Base-by-base conservation (phyloP, 2,797 vertebrate genomes). In the Borostomias antarcticus region DNA sequence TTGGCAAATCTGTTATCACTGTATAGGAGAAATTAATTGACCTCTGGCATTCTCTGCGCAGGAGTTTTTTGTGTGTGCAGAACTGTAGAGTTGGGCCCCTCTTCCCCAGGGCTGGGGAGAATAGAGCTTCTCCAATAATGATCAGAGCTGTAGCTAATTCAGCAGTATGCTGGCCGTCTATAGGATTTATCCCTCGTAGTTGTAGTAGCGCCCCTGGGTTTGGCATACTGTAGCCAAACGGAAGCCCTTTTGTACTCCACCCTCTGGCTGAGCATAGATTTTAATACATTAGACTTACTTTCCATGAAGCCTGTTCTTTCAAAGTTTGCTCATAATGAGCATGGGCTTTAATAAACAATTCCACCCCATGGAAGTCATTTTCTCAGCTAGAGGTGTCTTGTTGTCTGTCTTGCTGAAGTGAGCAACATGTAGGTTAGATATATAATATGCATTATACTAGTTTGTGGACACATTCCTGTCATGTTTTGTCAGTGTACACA, bases 1-100 rank as follows among this genome's bases (percentile, higher is more conserved):
- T 66, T 58, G 73, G 72, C 37, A 54, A 54, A 76, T 70, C 62
- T 66, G 69, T 70, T 71, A 82, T 74, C 66, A 70, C 68, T 69
- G 54, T n/a, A n/a, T 26, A 28, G 45, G 57, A 68, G 51, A 64
- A 71, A 75, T 33, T 62, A 69, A 68, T 50, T 8, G 58, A 62
- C 56, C 66, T 15, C 13, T 51, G 43, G 56, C 51, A 17, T 69
- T 66, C 64, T 62, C 58, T 57, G n/a, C 40, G 45, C 4, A 3
- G 28, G 30, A n/a, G n/a, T 13, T 65, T 29, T 64, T 23, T 70
- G 56, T 37, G 23, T 15, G 40, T 33, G 15, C 43, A 3, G 29
- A 59, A 45, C 62, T 60, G 25, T 59, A 51, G 40, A 45, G 26
- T 58, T 32, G 25, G 35, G 40, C 57, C 19, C 15, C 26, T 29